Evolutionary conservation across 2,888 invertebrate species (phyloP).

Genomic region (Lepidocyrtinus sp.): DNA sequence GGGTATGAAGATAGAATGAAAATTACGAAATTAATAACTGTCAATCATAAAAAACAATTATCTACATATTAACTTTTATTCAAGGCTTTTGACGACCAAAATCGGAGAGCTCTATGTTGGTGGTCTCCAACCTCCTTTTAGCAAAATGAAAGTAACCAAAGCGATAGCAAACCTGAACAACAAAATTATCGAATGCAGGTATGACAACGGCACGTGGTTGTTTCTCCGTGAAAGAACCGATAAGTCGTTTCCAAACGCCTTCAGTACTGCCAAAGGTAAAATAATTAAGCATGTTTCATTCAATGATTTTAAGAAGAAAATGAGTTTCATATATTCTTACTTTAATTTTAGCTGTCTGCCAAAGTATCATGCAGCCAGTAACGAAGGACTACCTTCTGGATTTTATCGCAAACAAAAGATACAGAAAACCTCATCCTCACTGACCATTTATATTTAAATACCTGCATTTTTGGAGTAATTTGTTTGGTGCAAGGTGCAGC

Average conservation of each 20-base stretch:
- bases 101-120: slow-evolving; percentile 87
- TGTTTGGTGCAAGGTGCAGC: no score
- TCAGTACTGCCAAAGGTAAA: slow-evolving; percentile 84
- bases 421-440: slow-evolving; percentile 60
- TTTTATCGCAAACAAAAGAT: slow-evolving; percentile 79
- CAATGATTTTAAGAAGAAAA: no score
- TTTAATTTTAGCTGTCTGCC: slow-evolving; percentile 81
- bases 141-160: slow-evolving; percentile 84
- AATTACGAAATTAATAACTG: not conserved
- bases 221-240: slow-evolving; percentile 97
- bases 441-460: no score
- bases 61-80: slow-evolving; percentile 22
- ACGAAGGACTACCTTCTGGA: slow-evolving; percentile 86
- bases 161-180: slow-evolving; percentile 85
- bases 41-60: not conserved
- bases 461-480: no score
- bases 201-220: slow-evolving; percentile 85
- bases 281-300: no score
- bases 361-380: slow-evolving; percentile 87
- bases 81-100: slow-evolving; percentile 80
- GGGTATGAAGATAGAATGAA: slow-evolving; percentile 77
- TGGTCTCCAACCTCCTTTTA: slow-evolving; percentile 80
- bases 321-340: no score
- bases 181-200: slow-evolving; percentile 97
- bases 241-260: slow-evolving; percentile 95